These are phyloP conservation scores for Anthopleura xanthogrammica DNA, from an alignment of 92 coral and sea anemone species.

Conservation along the genomic window DNA sequence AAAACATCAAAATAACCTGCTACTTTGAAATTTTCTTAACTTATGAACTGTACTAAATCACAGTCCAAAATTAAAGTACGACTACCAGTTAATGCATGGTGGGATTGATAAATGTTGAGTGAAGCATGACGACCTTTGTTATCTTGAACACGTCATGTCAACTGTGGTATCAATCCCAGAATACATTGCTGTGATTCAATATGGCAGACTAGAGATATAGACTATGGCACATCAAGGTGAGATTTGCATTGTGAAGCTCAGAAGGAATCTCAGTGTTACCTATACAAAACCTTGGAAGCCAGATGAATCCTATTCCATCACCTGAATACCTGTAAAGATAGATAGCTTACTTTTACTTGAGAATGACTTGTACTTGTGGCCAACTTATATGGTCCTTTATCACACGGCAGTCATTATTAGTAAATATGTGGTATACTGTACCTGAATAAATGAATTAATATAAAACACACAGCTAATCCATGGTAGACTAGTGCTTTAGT, in stretches of 20 bases:
- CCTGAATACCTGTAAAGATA: constrained; percentile 64
- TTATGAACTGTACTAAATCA: not conserved
- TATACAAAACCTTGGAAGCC: constrained; percentile 51
- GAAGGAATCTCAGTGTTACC: constrained; percentile 43
- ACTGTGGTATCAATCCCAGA: too few species aligned
- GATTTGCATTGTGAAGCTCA: not conserved
- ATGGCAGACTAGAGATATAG: too few species aligned
- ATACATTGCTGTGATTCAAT: too few species aligned
- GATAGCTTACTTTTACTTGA: not conserved
- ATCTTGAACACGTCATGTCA: too few species aligned
- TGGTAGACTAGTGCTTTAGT: constrained; percentile 76
- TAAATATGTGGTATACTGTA: constrained; percentile 1
- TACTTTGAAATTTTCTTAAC: not conserved
- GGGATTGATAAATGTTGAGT: too few species aligned
- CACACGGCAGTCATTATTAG: not conserved
- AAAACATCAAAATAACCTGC: not conserved
- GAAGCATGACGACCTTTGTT: too few species aligned
- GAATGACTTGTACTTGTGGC: too few species aligned
- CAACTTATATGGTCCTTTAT: too few species aligned
- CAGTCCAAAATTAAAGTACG: too few species aligned
- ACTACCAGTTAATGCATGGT: too few species aligned
- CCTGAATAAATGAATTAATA: constrained; percentile 72
- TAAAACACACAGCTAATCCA: constrained; percentile 60
- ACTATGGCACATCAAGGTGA: not conserved
- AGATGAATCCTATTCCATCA: constrained; percentile 72